Evolutionary conservation across 2,797 vertebrate genomes (phyloP).

Genomic region (Spinus pinus): DNA sequence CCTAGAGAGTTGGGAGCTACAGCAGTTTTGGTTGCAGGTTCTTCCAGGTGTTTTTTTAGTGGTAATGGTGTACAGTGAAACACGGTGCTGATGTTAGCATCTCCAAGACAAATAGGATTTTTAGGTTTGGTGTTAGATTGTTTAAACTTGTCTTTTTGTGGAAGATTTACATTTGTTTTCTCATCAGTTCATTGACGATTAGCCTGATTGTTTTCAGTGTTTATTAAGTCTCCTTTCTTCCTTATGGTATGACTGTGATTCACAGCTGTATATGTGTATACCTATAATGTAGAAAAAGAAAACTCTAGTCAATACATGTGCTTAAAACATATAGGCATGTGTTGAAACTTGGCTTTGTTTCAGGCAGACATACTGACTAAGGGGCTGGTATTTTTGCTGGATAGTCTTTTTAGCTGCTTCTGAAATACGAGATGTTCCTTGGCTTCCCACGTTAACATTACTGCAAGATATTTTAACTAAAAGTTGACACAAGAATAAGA

Average conservation of each 20-base stretch:
- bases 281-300: not conserved
- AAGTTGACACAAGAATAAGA: not conserved
- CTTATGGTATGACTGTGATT: not conserved
- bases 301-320: not conserved
- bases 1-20: conserved; percentile 14
- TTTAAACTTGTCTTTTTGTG: not conserved
- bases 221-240: not conserved
- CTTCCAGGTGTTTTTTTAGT: not conserved
- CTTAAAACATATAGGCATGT: not conserved
- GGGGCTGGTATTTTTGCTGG: not conserved
- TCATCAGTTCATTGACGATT: not conserved
- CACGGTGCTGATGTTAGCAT: not conserved
- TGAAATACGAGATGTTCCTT: not conserved
- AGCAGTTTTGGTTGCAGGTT: conserved; percentile 12
- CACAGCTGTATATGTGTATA: not conserved
- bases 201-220: not conserved
- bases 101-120: not conserved
- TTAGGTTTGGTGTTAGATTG: not conserved
- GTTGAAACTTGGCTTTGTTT: not conserved
- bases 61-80: not conserved
- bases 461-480: not conserved
- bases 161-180: not conserved
- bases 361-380: fast-evolving
- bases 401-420: not conserved
- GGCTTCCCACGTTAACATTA: not conserved